phyloP scores from a whole-genome alignment of 2,113 vertebrate species.

The Psilopogon haemacephalus region DNA sequence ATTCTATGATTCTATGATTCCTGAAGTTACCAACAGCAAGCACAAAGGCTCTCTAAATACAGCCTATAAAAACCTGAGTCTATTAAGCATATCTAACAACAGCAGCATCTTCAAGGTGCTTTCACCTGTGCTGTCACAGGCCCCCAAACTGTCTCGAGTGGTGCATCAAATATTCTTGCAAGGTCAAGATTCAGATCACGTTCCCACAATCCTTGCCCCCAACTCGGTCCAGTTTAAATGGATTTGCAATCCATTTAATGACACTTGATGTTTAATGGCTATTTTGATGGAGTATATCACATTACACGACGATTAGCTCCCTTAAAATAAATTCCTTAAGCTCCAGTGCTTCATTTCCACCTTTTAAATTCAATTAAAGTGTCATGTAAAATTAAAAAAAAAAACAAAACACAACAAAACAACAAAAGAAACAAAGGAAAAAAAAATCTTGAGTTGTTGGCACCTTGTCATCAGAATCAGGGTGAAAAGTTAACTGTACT shows the following conservation, averaged over 20 bases:
- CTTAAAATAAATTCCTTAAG: slow-evolving; percentile 41
- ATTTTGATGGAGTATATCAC: slow-evolving; percentile 45
- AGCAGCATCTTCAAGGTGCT: background rate
- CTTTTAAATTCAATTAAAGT: background rate
- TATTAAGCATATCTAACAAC: background rate
- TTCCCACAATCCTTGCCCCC: slow-evolving; percentile 7
- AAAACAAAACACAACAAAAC: too few relatives aligned
- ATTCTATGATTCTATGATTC: too few relatives aligned
- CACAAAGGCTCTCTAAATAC: background rate
- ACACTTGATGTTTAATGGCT: slow-evolving; percentile 43
- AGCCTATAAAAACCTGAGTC: background rate
- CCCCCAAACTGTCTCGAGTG: background rate
- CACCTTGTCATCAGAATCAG: background rate
- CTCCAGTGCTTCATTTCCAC: background rate
- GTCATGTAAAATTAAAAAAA: background rate
- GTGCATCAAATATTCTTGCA: background rate
- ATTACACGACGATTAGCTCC: slow-evolving; percentile 1
- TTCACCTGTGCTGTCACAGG: background rate
- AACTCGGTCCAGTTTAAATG: slow-evolving; percentile 36
- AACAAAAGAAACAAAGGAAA: too few relatives aligned
- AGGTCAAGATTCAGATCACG: background rate
- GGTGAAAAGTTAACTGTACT: background rate
- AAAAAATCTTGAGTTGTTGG: background rate
- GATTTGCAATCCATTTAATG: slow-evolving; percentile 61
- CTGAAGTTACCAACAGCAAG: background rate